A percentile compares a stretch with the other conserved stretches of the same genome.
Evolutionary conservation across 2,888 invertebrate genomes (phyloP).

Genomic region (Zootermopsis nevadensis): DNA sequence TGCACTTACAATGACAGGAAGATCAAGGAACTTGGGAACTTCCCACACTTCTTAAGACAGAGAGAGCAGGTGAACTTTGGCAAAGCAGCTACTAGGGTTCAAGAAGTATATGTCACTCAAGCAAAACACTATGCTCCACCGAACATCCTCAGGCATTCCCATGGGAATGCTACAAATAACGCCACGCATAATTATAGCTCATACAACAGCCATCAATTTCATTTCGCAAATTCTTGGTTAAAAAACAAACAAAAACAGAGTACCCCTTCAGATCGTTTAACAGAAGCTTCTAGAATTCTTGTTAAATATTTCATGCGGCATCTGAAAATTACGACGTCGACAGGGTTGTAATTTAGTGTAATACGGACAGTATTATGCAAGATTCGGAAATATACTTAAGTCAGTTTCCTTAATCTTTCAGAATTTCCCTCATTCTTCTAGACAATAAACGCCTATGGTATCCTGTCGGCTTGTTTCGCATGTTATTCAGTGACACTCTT

Average conservation of each 20-base stretch:
- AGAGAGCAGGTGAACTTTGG: conserved; percentile 4
- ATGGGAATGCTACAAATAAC: not conserved
- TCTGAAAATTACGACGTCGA: no score
- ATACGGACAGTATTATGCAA: no score
- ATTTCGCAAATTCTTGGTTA: not conserved
- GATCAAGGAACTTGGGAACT: conserved; percentile 11
- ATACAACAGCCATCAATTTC: conserved; percentile 1
- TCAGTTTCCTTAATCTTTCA: no score
- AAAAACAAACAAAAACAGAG: not conserved
- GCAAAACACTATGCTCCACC: not conserved
- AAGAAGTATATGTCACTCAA: not conserved
- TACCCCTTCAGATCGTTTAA: not conserved
- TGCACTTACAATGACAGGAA: not conserved
- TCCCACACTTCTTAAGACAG: conserved; percentile 19
- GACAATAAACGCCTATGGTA: no score
- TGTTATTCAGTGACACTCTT: no score
- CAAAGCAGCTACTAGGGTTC: not conserved
- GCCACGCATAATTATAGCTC: not conserved
- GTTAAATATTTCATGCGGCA: no score
- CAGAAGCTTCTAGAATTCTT: no score
- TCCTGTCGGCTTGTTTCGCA: no score
- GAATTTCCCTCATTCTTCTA: no score
- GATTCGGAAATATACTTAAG: no score
- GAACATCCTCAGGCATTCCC: not conserved
- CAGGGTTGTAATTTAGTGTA: no score